These are phyloP conservation scores for Campylorhamphus procurvoides DNA, from an alignment of 2,113 vertebrate genomes.

Conservation along the genomic window DNA sequence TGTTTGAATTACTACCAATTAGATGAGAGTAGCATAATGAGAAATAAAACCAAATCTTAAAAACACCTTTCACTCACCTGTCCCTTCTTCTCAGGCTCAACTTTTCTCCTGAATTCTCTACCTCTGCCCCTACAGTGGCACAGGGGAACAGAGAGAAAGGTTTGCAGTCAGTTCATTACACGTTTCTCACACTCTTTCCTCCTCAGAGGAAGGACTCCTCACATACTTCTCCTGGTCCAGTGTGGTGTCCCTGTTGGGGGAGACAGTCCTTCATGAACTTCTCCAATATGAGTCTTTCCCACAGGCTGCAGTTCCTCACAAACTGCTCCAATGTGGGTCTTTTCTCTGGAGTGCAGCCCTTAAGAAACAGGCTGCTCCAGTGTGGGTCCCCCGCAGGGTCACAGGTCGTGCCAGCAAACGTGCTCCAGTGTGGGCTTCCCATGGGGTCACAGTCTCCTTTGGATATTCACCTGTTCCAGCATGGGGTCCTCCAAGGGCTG, in stretches of 20 bases:
- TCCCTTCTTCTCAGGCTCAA: background rate
- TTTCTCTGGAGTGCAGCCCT: background rate
- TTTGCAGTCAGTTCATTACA: background rate
- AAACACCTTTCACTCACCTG: background rate
- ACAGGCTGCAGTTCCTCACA: background rate
- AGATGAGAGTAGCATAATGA: background rate
- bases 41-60: background rate
- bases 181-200: fast-evolving
- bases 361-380: background rate
- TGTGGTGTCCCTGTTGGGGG: background rate
- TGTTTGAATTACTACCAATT: background rate
- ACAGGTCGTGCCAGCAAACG: background rate
- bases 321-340: background rate
- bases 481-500: background rate
- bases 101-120: background rate
- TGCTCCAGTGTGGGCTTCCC: fast-evolving
- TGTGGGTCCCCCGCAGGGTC: fast-evolving
- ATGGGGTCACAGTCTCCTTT: background rate
- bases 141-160: background rate
- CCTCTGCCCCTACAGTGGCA: background rate
- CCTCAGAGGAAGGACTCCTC: background rate
- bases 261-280: background rate
- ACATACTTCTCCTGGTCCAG: background rate
- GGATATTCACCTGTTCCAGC: background rate
- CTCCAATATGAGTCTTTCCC: background rate